Base-by-base conservation (phyloP, 1,140 invertebrate species). In the Carcinoscorpius rotundicauda region DNA sequence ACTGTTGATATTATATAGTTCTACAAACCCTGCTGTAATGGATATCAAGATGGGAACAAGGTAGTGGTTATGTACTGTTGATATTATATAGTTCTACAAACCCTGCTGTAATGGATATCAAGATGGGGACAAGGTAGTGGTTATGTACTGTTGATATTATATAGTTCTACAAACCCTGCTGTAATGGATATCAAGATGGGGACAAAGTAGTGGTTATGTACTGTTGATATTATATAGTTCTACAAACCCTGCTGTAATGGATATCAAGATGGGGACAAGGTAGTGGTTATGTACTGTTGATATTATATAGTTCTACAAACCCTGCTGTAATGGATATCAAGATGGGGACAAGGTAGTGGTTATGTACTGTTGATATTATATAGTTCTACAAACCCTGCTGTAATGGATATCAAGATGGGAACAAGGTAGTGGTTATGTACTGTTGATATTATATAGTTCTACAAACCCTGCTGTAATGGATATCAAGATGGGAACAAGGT, bases 171-270 rank as follows among this genome's bases (percentile, higher is more conserved):
- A 69, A 87, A 93, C 76, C 89, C 89, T 0, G 85, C 89, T 70
- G 88, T 95, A 1, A 92, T 95, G 84, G 92, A 95, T 75, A 88
- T 95, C 56, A 95, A 95, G 80, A 89, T 95, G 82, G 92, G 92
- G 9, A 88, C 86, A 1, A 81, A 91, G 65, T 75, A 29, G 29
- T 29, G 29, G 29, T 29, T 29, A 29, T 29, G 29, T 29, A 29
- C 29, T 29, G 29, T 29, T 29, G 0, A 29, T 29, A 29, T 29
- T 94, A 11, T 86, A 88, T 69, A 86, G 88, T 56, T 93, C 93
- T 76, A 77, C 84, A 69, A 87, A 93, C 76, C 89, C 89, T 0
- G 85, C 89, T 70, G 88, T 95, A 1, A 92, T 95, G 84, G 92
- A 95, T 75, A 88, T 95, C 56, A 95, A 95, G 80, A 89, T 95